These are phyloP conservation scores for Lepidocyrtinus sp. DNA, from an alignment of 2,888 invertebrate genomes.

Conservation along the genomic window DNA sequence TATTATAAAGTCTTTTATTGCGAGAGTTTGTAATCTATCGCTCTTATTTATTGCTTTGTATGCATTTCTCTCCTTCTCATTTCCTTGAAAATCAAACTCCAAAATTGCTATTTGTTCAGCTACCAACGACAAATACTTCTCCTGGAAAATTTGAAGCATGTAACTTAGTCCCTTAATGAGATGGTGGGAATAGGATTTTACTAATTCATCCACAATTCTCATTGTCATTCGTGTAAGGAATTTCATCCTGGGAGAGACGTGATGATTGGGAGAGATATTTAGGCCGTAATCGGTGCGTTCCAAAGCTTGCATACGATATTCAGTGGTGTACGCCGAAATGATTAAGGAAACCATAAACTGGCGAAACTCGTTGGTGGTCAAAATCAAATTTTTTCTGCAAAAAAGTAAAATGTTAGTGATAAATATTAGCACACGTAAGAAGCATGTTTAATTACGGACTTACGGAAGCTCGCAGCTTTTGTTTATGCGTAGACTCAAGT, in stretches of 20 bases:
- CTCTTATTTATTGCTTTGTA: conserved; percentile 35
- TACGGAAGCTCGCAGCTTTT: conserved; percentile 42
- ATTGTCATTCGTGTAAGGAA: conserved; percentile 56
- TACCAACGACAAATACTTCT: conserved; percentile 57
- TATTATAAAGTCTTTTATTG: conserved; percentile 61
- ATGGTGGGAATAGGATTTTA: conserved; percentile 56
- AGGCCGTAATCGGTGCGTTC: neutral
- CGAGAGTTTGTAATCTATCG: conserved; percentile 60
- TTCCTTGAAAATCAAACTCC: neutral
- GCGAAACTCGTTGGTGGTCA: conserved; percentile 54
- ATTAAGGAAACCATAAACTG: conserved; percentile 46
- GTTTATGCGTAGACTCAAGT: conserved; percentile 36
- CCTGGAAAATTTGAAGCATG: conserved; percentile 55
- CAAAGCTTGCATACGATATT: conserved; percentile 19
- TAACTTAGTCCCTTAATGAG: conserved; percentile 53
- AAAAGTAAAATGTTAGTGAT: neutral
- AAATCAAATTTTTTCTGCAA: conserved; percentile 26
- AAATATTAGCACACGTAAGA: neutral
- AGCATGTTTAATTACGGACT: conserved; percentile 8
- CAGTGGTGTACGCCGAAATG: conserved; percentile 44
- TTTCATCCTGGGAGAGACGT: conserved; percentile 35
- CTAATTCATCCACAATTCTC: conserved; percentile 27
- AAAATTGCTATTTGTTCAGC: conserved; percentile 31
- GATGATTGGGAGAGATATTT: neutral
- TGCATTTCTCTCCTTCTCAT: neutral